These are phyloP conservation scores for Agonum fuliginosum DNA, from an alignment of 2,888 invertebrate species.

Conservation along the genomic window DNA sequence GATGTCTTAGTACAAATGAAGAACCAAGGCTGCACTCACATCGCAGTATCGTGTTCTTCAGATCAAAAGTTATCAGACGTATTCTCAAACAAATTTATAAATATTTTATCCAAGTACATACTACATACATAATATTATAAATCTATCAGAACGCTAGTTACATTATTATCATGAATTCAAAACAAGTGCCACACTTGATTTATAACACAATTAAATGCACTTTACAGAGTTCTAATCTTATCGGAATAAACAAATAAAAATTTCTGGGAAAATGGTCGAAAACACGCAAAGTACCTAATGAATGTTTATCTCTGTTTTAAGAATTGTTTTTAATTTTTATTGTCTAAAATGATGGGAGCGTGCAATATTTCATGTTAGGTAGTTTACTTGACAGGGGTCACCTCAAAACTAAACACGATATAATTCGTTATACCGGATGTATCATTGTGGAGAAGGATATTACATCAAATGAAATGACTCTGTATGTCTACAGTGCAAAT, in stretches of 20 bases:
- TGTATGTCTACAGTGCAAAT: neutral
- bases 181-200: neutral
- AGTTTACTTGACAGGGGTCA: conserved; percentile 1
- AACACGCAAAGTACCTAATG: neutral
- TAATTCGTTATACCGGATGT: conserved; percentile 10
- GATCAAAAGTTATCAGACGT: conserved; percentile 1
- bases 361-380: conserved; percentile 8
- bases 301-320: neutral
- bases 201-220: neutral
- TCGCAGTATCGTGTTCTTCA: neutral
- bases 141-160: neutral
- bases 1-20: too few species aligned
- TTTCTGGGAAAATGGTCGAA: neutral
- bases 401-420: conserved; percentile 5
- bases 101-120: neutral
- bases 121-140: neutral
- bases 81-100: neutral
- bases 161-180: neutral
- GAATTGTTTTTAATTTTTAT: neutral
- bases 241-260: neutral
- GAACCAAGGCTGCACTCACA: conserved; percentile 1
- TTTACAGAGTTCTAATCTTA: neutral
- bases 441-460: conserved; percentile 2
- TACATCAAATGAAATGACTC: conserved; percentile 17
- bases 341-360: neutral